Base-by-base conservation (phyloP, 2,797 vertebrate genomes). In the Coregonus suidteri region DNA sequence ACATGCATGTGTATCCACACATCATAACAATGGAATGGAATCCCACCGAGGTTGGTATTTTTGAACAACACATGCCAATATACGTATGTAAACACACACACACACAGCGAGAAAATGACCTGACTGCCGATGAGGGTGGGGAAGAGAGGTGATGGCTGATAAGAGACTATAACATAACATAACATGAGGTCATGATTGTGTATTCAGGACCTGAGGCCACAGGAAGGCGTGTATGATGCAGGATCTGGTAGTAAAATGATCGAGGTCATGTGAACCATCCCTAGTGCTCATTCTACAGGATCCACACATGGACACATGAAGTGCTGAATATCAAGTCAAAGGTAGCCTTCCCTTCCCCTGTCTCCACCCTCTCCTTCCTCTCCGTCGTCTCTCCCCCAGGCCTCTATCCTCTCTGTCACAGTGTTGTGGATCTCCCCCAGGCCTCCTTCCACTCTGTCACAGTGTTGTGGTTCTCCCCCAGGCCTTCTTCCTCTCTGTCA, bases 231-330 rank as follows among this genome's bases (percentile, higher is more conserved):
- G 71, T 37, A 65, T 9, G 52, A 70, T 59, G 56, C 67, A 71
- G 56, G 52, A 82, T 31, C 35, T 71, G 35, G 16, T 25, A 15
- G 7, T 1, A 16, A 35, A 79, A 71, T 56, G 41, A 76, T 80
- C 41, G 75, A 74, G 79, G 81, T 86, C 70, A 82, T 6, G 25
- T 30, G 65, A 80, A 80, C 30, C 51, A 77, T 73, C 41, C 80
- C 15, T 77, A 1, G 51, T 72, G 54, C 71, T 86, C 69, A 83
- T 78, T 77, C 72, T 68, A 64, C 13, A 31, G 72, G 54, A 81
- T 72, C 77, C 20, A 67, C 18, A 56, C 54, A 56, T 6, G 31
- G 31, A 25, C 7, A 0, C n/a, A 47, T 20, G n/a, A 47, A 51
- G 69, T 47, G 74, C 68, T 11, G 71, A 62, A 77, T 70, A 69